These are phyloP conservation scores for Numenius arquata DNA, from an alignment of 2,113 vertebrate genomes.

Conservation along the genomic window DNA sequence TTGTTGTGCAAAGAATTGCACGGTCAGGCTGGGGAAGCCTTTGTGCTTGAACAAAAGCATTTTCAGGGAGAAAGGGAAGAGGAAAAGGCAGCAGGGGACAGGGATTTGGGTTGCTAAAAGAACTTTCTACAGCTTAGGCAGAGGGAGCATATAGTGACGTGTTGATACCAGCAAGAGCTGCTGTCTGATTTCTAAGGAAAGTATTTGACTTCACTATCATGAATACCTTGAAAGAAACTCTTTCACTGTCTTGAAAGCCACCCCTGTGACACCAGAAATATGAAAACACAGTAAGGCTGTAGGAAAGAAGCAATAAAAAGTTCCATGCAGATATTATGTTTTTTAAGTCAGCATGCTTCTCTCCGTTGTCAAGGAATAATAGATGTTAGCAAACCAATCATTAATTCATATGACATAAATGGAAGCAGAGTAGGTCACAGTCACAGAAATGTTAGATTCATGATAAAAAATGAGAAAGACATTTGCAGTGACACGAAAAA, in stretches of 20 bases:
- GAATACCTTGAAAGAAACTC: not conserved
- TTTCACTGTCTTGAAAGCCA: not conserved
- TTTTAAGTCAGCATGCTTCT: not conserved
- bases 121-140: not conserved
- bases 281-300: not conserved
- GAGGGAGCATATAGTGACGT: not conserved
- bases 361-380: not conserved
- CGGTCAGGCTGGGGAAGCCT: not conserved
- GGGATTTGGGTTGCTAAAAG: not conserved
- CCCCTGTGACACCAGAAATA: not conserved
- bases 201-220: not conserved
- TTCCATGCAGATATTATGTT: not conserved
- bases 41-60: not conserved
- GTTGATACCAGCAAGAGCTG: not conserved
- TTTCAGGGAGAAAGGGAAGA: not conserved
- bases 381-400: not conserved
- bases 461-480: not conserved
- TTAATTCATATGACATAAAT: not conserved
- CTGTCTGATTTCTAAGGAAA: not conserved
- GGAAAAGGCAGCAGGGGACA: not conserved
- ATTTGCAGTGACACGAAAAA: not conserved
- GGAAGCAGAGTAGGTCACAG: not conserved
- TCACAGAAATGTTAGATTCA: not conserved
- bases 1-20: not conserved
- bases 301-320: not conserved